Evolutionary conservation across 2,888 invertebrate genomes (phyloP), one percentile per base, ranked within the genome.

Genomic region (Cerastis rubricosa): DNA sequence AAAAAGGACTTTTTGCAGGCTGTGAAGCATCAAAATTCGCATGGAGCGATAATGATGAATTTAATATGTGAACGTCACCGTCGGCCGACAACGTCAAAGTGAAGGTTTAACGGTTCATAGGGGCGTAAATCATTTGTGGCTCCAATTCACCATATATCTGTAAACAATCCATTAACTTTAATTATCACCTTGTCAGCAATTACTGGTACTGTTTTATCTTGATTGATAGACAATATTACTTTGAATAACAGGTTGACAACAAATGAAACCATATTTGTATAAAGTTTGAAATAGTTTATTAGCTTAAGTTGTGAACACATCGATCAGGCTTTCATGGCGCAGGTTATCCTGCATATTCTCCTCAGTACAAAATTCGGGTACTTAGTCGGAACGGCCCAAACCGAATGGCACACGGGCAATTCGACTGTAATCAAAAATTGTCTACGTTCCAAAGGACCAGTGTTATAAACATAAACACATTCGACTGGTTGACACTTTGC

Each of bases 1-100:
- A 88, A 88, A 78, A 89, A 87, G 79, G 78, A 75, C 78, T 79
- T 54, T 81, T 80, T 87, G 78, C n/a, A 17, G 29, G 29, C 35
- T 54, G 35, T 59, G n/a, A 76, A 64, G 85, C 82, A 85, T 87
- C 85, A 86, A 88, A 87, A 87, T 78, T 76, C 78, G 80, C 66
- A 71, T 80, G 75, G 87, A 85, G 89, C 80, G 9, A 35, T 80
- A 67, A 67, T 67, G 49, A 74, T 45, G 29, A 49, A 68, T 79
- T 59, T 64, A 73, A 68, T 59, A 87, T 88, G 85, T 84, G 89
- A 57, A 45, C 19, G 11, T 19, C 74, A 86, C 85, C 88, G 85
- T 78, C 73, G 76, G 51, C 77, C 82, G 65, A 68, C 70, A 83
- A 81, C 73, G 71, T 79, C 82, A 87, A 88, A 86, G 69, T 76